Evolutionary conservation across 2,113 vertebrate genomes (phyloP).

Genomic region (Thermophis baileyi): DNA sequence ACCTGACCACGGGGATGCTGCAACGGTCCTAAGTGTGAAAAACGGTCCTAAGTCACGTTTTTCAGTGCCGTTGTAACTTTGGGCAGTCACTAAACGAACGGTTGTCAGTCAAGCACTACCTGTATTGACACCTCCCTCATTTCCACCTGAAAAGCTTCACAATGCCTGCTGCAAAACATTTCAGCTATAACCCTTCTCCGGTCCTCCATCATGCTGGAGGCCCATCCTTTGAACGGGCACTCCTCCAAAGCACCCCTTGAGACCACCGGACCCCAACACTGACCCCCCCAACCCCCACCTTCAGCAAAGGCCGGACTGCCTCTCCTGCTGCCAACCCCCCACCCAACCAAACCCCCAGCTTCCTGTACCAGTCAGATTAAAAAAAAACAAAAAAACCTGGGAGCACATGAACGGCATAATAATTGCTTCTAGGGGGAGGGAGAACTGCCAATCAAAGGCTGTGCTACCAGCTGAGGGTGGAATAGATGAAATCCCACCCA

Average conservation of each 20-base stretch:
- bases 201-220: background rate
- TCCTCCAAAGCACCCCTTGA: background rate
- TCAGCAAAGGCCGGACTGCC: background rate
- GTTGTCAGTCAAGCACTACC: background rate
- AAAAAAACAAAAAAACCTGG: constrained; percentile 4
- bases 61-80: background rate
- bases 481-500: background rate
- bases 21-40: background rate
- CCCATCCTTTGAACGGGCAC: background rate
- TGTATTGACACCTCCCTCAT: background rate
- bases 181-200: background rate
- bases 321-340: background rate
- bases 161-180: background rate
- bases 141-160: background rate
- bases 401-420: background rate
- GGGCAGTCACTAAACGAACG: background rate
- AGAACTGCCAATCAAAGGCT: background rate
- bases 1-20: too few species aligned
- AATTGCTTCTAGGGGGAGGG: constrained; percentile 5
- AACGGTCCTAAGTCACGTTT: background rate
- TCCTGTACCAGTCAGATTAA: background rate
- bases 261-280: background rate
- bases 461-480: background rate
- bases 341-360: background rate
- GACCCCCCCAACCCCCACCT: background rate